Conservation (phyloP, 2,113 vertebrate genomes). For the Crocuta crocuta region DNA sequence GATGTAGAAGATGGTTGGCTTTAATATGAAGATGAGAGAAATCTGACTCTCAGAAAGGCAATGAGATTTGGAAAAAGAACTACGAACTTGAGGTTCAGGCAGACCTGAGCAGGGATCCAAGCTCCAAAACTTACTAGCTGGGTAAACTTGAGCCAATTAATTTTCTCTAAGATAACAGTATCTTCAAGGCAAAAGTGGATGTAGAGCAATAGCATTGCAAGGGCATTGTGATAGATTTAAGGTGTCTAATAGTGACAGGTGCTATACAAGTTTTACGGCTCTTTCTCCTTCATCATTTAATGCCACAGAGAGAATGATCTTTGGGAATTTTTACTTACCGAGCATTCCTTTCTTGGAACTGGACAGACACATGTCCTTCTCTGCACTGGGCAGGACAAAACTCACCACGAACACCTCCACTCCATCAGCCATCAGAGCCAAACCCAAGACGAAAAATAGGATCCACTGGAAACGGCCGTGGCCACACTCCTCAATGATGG, state of each 20-base stretch:
- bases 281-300: background rate
- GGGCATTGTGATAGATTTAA: background rate
- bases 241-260: background rate
- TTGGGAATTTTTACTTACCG: constrained; percentile 89
- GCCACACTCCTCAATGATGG: constrained; percentile 97
- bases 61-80: background rate
- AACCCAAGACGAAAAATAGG: constrained; percentile 95
- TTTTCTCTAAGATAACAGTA: background rate
- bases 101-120: background rate
- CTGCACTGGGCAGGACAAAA: constrained; percentile 96
- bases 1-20: background rate
- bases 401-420: constrained; percentile 98
- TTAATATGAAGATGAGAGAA: constrained; percentile 12
- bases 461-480: constrained; percentile 99
- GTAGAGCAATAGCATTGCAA: background rate
- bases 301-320: background rate
- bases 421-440: constrained; percentile 98
- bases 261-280: background rate
- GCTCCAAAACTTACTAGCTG: background rate
- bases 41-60: background rate
- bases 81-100: background rate
- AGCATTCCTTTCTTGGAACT: constrained; percentile 97
- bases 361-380: constrained; percentile 99
- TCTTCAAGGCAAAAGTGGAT: background rate
- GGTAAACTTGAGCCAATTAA: background rate